Percentiles rank a stretch among this genome's conserved stretches.
phyloP scores from a whole-genome alignment of 2,113 vertebrate genomes.

The Onychostruthus taczanowskii region DNA sequence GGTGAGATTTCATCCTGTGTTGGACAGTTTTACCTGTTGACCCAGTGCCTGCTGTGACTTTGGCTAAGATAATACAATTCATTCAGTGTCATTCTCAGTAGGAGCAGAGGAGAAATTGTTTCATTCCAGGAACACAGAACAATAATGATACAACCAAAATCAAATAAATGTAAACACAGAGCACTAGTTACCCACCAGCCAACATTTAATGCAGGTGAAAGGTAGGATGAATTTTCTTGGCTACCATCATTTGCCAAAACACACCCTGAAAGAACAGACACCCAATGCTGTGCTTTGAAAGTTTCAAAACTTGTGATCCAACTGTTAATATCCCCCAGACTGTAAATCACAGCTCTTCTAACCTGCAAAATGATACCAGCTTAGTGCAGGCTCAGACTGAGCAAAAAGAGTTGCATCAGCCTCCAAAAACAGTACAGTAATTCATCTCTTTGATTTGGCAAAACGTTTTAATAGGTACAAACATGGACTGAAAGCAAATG shows the following conservation, averaged over 20 bases:
- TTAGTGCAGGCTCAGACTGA: not conserved
- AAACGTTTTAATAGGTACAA: conserved; percentile 5
- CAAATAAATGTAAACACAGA: not conserved
- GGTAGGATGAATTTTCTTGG: not conserved
- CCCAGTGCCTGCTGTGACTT: conserved; percentile 27
- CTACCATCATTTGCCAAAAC: not conserved
- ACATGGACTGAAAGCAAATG: not conserved
- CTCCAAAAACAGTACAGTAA: conserved; percentile 10
- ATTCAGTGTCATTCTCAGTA: conserved; percentile 15
- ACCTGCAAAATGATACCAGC: conserved; percentile 10
- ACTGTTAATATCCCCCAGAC: not conserved
- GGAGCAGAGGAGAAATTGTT: conserved; percentile 13
- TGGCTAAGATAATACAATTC: conserved; percentile 6
- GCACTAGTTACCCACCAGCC: not conserved
- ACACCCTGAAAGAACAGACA: not conserved
- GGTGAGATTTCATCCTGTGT: not conserved
- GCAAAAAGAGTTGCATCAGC: not conserved
- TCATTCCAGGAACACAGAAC: not conserved
- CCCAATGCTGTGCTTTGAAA: not conserved
- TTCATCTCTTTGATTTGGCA: conserved; percentile 27
- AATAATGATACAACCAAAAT: conserved; percentile 2
- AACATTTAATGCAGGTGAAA: not conserved
- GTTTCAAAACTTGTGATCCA: not conserved
- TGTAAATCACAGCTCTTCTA: not conserved
- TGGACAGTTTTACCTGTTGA: not conserved